Conservation (phyloP, 1,140 invertebrate species). For the Stegodyphus dumicola region DNA sequence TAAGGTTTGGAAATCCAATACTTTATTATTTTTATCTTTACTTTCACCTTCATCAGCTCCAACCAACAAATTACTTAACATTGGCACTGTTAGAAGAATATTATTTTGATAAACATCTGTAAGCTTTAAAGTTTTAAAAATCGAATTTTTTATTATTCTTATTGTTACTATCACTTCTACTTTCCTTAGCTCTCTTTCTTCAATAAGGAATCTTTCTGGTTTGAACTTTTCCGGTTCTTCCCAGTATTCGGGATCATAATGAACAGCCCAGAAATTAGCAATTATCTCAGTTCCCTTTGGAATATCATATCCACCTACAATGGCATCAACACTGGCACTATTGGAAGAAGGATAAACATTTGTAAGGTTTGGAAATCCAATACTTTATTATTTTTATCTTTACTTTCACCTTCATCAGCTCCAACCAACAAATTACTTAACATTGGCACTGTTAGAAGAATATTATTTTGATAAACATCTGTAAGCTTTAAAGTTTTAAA, state of each 20-base stretch:
- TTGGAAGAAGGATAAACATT: background rate
- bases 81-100: background rate
- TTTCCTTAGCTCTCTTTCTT: too few species aligned
- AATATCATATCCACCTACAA: slow-evolving; percentile 65
- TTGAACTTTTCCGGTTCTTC: slow-evolving; percentile 77
- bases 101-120: background rate
- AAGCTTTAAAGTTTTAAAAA: background rate
- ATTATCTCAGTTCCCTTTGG: slow-evolving; percentile 75
- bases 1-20: background rate
- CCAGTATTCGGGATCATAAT: slow-evolving; percentile 71
- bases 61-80: background rate
- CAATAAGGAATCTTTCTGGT: slow-evolving; percentile 71
- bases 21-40: background rate
- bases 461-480: background rate
- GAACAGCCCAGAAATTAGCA: slow-evolving; percentile 74
- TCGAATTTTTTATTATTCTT: background rate
- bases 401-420: background rate
- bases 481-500: background rate
- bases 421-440: background rate
- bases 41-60: background rate
- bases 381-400: background rate
- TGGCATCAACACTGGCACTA: slow-evolving; percentile 32
- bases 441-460: background rate
- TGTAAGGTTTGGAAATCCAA: background rate
- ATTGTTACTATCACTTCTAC: background rate